Conservation (phyloP, 2,113 vertebrate species). For the Pandion haliaetus region DNA sequence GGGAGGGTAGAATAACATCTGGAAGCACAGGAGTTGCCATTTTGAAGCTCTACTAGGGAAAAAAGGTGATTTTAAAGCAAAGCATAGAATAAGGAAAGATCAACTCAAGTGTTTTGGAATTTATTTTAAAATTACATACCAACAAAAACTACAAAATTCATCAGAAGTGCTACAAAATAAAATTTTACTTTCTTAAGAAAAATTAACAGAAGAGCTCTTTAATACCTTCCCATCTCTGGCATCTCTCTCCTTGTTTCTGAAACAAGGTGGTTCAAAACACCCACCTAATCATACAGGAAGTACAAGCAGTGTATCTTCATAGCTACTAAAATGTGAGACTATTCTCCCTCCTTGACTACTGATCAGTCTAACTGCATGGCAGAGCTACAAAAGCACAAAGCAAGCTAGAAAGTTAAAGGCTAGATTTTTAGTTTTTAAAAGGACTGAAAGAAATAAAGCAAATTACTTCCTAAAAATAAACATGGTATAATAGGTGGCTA, state of each 20-base stretch:
- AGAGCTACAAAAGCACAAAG: not conserved
- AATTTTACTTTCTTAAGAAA: not conserved
- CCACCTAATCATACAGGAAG: not conserved
- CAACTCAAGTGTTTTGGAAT: not conserved
- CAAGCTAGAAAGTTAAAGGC: not conserved
- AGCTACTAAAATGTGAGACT: not conserved
- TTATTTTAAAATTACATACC: not conserved
- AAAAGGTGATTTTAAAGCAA: not conserved
- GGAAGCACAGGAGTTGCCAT: not conserved
- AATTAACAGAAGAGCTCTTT: not conserved
- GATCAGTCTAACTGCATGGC: not conserved
- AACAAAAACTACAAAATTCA: not conserved
- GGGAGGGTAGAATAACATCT: not conserved
- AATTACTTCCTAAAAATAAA: not conserved
- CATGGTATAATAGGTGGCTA: not conserved
- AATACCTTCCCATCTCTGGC: not conserved
- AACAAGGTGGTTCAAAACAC: not conserved
- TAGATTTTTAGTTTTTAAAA: not conserved
- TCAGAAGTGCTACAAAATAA: not conserved
- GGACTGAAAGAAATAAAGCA: not conserved
- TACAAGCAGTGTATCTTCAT: not conserved
- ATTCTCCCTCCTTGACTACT: not conserved
- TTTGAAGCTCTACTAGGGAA: not conserved
- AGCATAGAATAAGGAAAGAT: not conserved
- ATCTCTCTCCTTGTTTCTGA: not conserved